phyloP scores from a whole-genome alignment of 2,113 vertebrate species.

The Pygoscelis adeliae region DNA sequence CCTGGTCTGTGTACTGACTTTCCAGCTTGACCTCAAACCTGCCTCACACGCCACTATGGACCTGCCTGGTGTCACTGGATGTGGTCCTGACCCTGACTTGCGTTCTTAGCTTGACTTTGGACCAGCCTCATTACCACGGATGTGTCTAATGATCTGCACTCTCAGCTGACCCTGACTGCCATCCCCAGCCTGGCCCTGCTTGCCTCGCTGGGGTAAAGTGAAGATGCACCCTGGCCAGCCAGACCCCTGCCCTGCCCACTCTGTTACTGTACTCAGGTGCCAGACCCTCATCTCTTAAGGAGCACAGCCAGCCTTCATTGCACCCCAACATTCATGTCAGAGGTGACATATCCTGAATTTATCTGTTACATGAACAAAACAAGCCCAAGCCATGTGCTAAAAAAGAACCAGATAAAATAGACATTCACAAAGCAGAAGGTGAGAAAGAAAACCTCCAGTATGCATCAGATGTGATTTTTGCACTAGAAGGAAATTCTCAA shows the following conservation, averaged over 20 bases:
- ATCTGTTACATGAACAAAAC: not conserved
- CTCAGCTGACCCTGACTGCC: not conserved
- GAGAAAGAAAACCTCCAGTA: not conserved
- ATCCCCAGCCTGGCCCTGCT: not conserved
- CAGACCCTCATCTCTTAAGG: not conserved
- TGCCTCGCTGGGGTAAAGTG: not conserved
- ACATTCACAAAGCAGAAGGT: fast-evolving
- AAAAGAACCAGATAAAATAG: not conserved
- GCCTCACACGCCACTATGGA: not conserved
- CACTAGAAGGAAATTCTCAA: not conserved
- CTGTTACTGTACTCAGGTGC: fast-evolving
- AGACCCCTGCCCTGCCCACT: not conserved
- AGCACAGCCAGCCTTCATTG: not conserved
- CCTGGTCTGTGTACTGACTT: not conserved
- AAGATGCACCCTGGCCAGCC: not conserved
- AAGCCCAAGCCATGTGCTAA: not conserved
- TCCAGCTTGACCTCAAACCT: not conserved
- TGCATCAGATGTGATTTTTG: not conserved
- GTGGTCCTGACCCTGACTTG: not conserved
- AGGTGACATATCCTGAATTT: not conserved
- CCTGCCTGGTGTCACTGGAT: not conserved
- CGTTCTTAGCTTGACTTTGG: not conserved
- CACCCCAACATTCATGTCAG: not conserved
- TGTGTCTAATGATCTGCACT: fast-evolving
- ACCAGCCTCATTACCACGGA: fast-evolving